Evolutionary conservation across 2,113 vertebrate species (phyloP), one percentile per base, ranked within the genome.

Genomic region (Pterophyllum scalare): DNA sequence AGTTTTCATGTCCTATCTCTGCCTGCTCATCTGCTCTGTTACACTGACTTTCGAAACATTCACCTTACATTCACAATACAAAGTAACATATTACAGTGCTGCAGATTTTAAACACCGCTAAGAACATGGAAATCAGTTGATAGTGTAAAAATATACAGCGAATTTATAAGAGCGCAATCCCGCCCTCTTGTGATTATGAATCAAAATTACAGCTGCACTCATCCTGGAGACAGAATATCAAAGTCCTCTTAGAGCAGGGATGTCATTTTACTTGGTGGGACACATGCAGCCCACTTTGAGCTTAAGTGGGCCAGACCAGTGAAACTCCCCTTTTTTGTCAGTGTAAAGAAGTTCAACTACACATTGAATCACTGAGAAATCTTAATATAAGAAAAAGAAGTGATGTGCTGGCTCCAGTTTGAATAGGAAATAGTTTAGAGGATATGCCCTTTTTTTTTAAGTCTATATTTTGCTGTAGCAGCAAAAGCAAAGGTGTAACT

Each of bases 171-270:
- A 58, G 15, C 3, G 4, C 10, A 49, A 33, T 35, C 31, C 54
- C 26, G 61, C 74, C 38, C 26, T 59, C 81, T 83, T 49, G 54
- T 83, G 60, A 10, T 70, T 49, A 49, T 49, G 65, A 49, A 24
- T 70, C 9, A 31, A 49, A 70, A 52, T 20, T 31, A 31, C 43
- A 70, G 24, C 24, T 20, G 15, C 65, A 70, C 65, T 3, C 11
- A 8, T 70, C 40, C 24, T 49, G 43, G 40, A 49, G 64, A 0
- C 40, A 70, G 22, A 49, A 19, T 7, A 49, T 49, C 24, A 70
- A 46, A 49, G 40, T 49, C 26, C 40, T 46, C 12, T 8, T 28
- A 19, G 35, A 35, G 35, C 35, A 1, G 35, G 35, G 35, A 35
- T 8, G 7, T 35, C 35, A 33, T 33, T 33, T 33, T 33, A 33